These are phyloP conservation scores for Ooceraea biroi DNA, from an alignment of 1,140 invertebrate genomes.

Conservation along the genomic window DNA sequence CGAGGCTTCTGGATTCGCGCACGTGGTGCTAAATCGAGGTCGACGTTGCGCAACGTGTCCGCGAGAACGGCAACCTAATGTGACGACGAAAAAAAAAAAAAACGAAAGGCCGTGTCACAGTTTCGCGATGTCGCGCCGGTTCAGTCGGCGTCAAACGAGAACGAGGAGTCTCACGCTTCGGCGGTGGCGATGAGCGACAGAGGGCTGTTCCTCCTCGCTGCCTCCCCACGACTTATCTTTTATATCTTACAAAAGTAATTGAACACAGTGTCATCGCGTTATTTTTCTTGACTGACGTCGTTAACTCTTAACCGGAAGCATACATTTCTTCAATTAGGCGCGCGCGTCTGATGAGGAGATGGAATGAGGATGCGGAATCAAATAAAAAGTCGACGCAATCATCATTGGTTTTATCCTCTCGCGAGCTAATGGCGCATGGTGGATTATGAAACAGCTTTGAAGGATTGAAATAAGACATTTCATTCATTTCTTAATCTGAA, in stretches of 20 bases:
- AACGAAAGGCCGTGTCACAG: slow-evolving; percentile 83
- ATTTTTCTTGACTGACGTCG: background rate
- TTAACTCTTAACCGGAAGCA: background rate
- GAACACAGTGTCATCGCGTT: slow-evolving; percentile 1
- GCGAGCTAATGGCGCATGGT: too few relatives aligned
- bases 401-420: too few relatives aligned
- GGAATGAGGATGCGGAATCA: background rate
- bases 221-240: slow-evolving; percentile 17
- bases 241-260: background rate
- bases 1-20: background rate
- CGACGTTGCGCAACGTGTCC: slow-evolving; percentile 62
- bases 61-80: slow-evolving; percentile 51
- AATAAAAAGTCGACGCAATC: too few relatives aligned
- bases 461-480: too few relatives aligned
- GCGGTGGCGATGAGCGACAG: slow-evolving; percentile 77
- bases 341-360: background rate
- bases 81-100: slow-evolving; percentile 58
- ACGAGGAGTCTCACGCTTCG: slow-evolving; percentile 84
- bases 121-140: slow-evolving; percentile 84
- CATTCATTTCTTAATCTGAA: background rate
- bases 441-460: too few relatives aligned
- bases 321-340: background rate
- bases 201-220: slow-evolving; percentile 50
- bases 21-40: slow-evolving; percentile 26
- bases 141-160: slow-evolving; percentile 81